These are phyloP conservation scores for Sus cebifrons DNA, from an alignment of 2,797 vertebrate genomes.

Conservation along the genomic window DNA sequence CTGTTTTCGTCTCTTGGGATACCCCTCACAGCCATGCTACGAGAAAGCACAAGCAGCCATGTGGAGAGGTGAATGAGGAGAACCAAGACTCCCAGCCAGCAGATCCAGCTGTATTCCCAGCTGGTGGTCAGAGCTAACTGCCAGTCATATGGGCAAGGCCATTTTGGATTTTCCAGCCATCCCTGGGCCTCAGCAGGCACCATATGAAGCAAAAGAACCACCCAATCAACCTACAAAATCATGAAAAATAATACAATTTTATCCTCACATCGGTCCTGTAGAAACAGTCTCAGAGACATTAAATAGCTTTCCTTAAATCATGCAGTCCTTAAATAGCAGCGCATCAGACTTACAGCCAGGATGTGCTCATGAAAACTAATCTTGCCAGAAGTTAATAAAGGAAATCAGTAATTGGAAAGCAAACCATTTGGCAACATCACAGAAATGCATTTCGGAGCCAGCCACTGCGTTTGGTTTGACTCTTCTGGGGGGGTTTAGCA, in stretches of 20 bases:
- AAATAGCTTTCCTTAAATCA: neutral
- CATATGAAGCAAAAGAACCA: neutral
- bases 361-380: neutral
- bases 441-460: neutral
- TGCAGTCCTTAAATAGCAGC: neutral
- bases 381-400: neutral
- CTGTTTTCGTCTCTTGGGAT: neutral
- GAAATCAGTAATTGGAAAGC: neutral
- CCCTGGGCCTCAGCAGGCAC: neutral
- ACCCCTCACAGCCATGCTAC: neutral
- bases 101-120: neutral
- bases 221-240: neutral
- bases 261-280: neutral
- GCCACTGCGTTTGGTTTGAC: neutral
- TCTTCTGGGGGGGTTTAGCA: neutral
- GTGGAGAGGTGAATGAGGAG: accelerated
- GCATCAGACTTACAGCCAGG: neutral
- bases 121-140: neutral
- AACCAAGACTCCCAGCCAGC: accelerated
- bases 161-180: neutral
- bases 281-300: neutral
- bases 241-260: neutral
- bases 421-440: neutral
- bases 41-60: neutral
- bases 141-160: neutral